Base-by-base conservation (phyloP, 1,140 invertebrate genomes). In the Saccostrea cuccullata region DNA sequence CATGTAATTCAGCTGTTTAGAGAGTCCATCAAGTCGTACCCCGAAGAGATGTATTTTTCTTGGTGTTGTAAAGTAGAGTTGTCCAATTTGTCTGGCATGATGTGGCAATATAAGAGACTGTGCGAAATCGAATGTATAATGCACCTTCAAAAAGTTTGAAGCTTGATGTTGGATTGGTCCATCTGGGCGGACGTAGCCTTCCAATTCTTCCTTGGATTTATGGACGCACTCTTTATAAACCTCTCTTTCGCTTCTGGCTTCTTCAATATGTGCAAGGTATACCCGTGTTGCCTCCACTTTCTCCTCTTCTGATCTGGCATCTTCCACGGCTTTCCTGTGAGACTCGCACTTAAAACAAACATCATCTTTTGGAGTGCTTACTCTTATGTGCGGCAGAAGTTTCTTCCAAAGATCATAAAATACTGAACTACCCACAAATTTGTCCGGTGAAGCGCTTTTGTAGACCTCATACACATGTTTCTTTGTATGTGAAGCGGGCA, bases 41-140 rank as follows among this genome's bases (percentile, higher is more conserved):
- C 58, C 64, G 60, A 86, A 86, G 30, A 67, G 30, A 13, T 70
- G 85, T 6, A 86, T 67, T 70, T 67, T 86, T 12, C n/a, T 64
- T 6, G 85, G 85, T 11, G 47, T 30, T 56, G 84, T 58, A 30
- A 85, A 85, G 55, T 85, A 58, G 13, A 85, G 20, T 26, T 40
- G 58, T 36, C 85, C 58, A 20, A 36, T 70, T 70, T 64, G 58
- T 40, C 58, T 30, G 12, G 64, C 64, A 67, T 40, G 58, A 47
- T 67, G 30, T 36, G 30, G 30, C 30, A 36, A 36, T 36, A 36
- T 36, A 36, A 36, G 30, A 36, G 30, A 36, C n/a, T 3, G 58
- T 12, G 11, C 67, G 15, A 86, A 58, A 36, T 20, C 67, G 11
- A 70, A 70, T n/a, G 67, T 23, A 23, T 70, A 70, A 70, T 70